Percentiles rank a stretch among this genome's conserved stretches.
phyloP scores from a whole-genome alignment of 2,797 vertebrate species.

The Mormyrus hasselquistii region DNA sequence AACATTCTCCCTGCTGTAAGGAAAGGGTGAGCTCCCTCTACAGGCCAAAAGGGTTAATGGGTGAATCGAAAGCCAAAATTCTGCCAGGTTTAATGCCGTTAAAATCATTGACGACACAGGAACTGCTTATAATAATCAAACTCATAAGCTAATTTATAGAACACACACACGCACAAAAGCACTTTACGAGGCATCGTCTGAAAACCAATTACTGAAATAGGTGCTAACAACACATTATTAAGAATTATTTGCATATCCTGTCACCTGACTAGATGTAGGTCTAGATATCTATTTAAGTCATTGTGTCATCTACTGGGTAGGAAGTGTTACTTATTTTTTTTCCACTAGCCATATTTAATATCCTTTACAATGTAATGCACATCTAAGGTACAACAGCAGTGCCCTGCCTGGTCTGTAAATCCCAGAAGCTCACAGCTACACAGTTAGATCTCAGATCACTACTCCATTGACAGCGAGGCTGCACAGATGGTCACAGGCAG shows the following conservation, averaged over 20 bases:
- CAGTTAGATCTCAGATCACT: background rate
- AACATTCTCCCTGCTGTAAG: conserved; percentile 44
- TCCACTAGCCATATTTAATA: background rate
- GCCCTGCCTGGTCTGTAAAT: background rate
- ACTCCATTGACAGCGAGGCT: background rate
- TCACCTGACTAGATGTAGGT: background rate
- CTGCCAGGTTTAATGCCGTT: background rate
- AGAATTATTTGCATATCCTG: background rate
- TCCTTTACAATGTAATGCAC: background rate
- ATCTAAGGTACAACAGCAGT: background rate
- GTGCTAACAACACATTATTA: background rate
- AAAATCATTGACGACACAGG: background rate
- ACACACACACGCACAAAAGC: background rate
- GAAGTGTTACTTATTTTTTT: background rate
- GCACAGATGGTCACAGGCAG: conserved; percentile 1
- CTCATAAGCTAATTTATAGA: background rate
- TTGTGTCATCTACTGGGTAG: background rate
- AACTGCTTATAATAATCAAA: background rate
- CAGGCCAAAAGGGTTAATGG: conserved; percentile 56
- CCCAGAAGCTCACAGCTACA: background rate
- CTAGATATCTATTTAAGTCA: conserved; percentile 1
- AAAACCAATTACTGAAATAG: conserved; percentile 6
- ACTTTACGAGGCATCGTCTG: background rate
- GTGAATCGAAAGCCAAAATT: conserved; percentile 18
- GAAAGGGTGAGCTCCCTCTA: conserved; percentile 68